Evolutionary conservation across 2,113 vertebrate genomes (phyloP), one percentile per base, ranked within the genome.

Genomic region (Xyrauchen texanus): DNA sequence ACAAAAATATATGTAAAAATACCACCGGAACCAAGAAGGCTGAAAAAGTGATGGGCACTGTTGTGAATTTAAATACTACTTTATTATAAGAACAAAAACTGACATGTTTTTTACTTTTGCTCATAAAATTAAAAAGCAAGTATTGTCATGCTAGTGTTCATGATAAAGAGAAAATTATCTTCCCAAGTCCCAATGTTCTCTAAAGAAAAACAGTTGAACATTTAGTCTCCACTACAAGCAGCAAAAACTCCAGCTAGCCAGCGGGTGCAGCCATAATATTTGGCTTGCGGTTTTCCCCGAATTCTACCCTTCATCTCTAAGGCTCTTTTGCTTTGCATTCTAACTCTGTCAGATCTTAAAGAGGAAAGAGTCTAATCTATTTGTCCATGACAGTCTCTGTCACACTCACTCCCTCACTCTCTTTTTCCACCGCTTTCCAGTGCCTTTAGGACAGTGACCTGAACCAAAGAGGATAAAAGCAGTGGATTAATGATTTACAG

Each of bases 401-500:
- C 68, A 66, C 60, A 9, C 4, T 44, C 21, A 34, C 68, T 73
- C 60, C 9, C 76, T 62, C 53, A 42, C 60, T 74, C 42, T 65
- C 11, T 78, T 52, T 52, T 44, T 42, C 46, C 80, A 13, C 8
- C 7, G 58, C 51, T 77, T 76, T 80, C 72, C 4, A 42, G 83
- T 81, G 79, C 62, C 67, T 79, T 58, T 78, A 89, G 87, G 90
- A 92, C 89, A 83, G 85, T 83, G 90, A 92, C 88, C 88, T 91
- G 82, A 85, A 90, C 87, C 88, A 89, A 88, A 87, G 83, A 63
- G 87, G 76, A 89, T 92, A 91, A 92, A 92, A 93, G 88, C 88
- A 84, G 74, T 82, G 69, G 85, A 92, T 93, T 86, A 93, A 93
- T 92, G 88, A 92, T 93, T 93, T 90, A 84, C 74, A 70, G 91